A percentile compares a stretch with the other conserved stretches of the same genome.
Conservation (phyloP, 1,140 invertebrate species). For the Scaptomyza graminum region DNA sequence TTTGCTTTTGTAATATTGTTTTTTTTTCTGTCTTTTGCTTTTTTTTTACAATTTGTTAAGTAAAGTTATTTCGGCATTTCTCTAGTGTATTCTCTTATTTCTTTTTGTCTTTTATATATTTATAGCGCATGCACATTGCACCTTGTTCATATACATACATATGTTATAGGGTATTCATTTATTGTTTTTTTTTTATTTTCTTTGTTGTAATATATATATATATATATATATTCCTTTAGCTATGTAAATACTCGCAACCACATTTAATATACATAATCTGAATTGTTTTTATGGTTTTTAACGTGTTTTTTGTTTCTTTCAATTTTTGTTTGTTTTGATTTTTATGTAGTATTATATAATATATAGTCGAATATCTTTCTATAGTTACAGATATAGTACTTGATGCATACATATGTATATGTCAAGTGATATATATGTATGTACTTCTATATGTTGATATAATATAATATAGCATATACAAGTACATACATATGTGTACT, state of each 20-base stretch:
- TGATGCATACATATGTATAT: constrained; percentile 17
- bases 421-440: constrained; percentile 5
- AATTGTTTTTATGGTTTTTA: constrained; percentile 23
- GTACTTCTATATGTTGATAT: constrained; percentile 9
- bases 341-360: constrained; percentile 9
- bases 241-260: constrained; percentile 52
- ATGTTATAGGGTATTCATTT: constrained; percentile 44
- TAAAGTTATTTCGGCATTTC: constrained; percentile 53
- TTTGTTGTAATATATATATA: constrained; percentile 18
- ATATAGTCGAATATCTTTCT: constrained; percentile 14
- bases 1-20: constrained; percentile 3
- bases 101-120: constrained; percentile 8
- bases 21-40: constrained; percentile 21
- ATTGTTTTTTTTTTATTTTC: constrained; percentile 6
- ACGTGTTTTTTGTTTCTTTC: constrained; percentile 1
- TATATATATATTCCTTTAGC: constrained; percentile 46
- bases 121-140: constrained; percentile 38
- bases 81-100: constrained; percentile 22
- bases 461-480: constrained; percentile 4
- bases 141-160: constrained; percentile 30
- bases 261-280: constrained; percentile 37
- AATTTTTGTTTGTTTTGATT: constrained; percentile 1
- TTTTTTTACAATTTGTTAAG: constrained; percentile 45
- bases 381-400: constrained; percentile 10
- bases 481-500: constrained; percentile 14